These are phyloP conservation scores for Ectropis grisescens DNA, from an alignment of 1,140 invertebrate genomes.

Conservation along the genomic window DNA sequence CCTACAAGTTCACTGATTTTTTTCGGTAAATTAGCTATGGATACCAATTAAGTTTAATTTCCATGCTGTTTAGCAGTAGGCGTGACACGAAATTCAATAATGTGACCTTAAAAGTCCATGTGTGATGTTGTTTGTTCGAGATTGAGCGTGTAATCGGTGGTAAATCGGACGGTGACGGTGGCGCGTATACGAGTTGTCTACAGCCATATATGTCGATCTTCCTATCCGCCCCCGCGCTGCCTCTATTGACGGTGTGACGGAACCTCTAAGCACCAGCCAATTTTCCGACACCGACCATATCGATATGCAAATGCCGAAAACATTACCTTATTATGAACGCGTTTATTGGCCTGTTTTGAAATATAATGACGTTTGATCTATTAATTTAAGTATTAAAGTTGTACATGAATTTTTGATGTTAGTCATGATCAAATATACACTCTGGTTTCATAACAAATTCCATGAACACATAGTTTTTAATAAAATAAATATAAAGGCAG, in stretches of 20 bases:
- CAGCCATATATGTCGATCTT: slow-evolving; percentile 54
- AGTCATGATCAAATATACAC: no score
- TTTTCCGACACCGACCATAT: slow-evolving; percentile 23
- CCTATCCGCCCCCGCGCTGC: slow-evolving; percentile 53
- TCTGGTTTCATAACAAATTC: no score
- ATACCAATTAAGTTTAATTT: no score
- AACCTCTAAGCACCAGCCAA: slow-evolving; percentile 18
- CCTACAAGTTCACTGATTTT: no score
- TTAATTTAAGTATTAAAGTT: background rate
- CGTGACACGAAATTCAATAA: slow-evolving; percentile 25
- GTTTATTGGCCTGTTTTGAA: slow-evolving; percentile 5
- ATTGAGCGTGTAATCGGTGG: slow-evolving; percentile 24
- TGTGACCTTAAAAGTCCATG: slow-evolving; percentile 53
- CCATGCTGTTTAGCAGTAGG: slow-evolving; percentile 15
- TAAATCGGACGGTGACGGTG: slow-evolving; percentile 55
- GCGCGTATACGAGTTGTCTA: slow-evolving; percentile 12
- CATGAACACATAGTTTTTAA: no score
- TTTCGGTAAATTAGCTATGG: no score
- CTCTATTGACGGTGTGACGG: slow-evolving; percentile 21
- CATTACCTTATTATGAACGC: slow-evolving; percentile 1
- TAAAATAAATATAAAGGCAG: no score
- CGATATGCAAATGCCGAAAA: slow-evolving; percentile 22
- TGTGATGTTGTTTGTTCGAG: slow-evolving; percentile 36
- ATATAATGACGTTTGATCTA: slow-evolving; percentile 4
- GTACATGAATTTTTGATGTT: no score